Evolutionary conservation across 2,888 invertebrate genomes (phyloP), one percentile per base, ranked within the genome.

Genomic region (Tachina lurida): DNA sequence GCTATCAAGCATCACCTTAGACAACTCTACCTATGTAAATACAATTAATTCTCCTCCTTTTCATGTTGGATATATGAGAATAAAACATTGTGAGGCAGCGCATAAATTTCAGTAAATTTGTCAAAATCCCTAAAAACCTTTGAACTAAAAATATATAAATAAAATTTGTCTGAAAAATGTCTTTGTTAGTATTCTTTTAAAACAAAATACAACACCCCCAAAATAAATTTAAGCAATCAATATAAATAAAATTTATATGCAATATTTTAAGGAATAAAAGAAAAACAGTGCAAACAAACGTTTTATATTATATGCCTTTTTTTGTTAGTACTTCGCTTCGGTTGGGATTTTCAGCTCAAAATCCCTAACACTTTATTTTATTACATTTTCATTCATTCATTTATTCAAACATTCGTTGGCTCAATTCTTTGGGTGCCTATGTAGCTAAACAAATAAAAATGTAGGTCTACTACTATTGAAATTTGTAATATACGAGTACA

Each of bases 301-400:
- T 31, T 31, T 31, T 31, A 31, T 74, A 58, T n/a, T 31, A 3
- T 22, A 39, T 41, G 17, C 17, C 7, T 52, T 49, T 62, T 39
- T 17, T 74, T 74, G n/a, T n/a, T n/a, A 52, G 15, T 56, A 76
- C 47, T 54, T 75, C n/a, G 52, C 58, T 70, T 70, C 49, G 79
- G 31, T 54, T 70, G 54, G 41, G 77, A 85, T 74, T 85, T 68
- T 62, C 19, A 73, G 45, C 73, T 54, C 68, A 65, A 88, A 89
- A 89, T 89, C 87, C 88, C 86, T 87, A 88, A 89, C 89, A 90
- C 89, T 90, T 90, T 89, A 89, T 90, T 90, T 89, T 90, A 90
- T 90, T 89, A 89, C 89, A 88, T 88, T 90, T 89, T 88, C 77
- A 81, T 75, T 84, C 71, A 84, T 77, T 62, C 71, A 84, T 77